phyloP scores from a whole-genome alignment of 2,888 invertebrate genomes.

The Limnephilus rhombicus region DNA sequence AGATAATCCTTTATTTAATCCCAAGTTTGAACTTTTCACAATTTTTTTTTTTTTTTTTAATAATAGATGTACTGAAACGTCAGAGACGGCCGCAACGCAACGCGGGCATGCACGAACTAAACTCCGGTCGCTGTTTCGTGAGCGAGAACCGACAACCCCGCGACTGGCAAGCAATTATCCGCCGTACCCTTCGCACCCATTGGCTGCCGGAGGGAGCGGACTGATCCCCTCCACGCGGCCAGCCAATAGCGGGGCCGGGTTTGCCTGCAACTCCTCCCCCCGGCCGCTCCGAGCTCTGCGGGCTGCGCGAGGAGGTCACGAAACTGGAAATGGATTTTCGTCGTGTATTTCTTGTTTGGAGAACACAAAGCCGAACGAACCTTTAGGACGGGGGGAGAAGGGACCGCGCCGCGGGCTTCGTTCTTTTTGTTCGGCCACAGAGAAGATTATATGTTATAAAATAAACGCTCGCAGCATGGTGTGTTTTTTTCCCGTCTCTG shows the following conservation, averaged over 20 bases:
- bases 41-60: slow-evolving; percentile 41
- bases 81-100: slow-evolving; percentile 51
- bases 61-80: slow-evolving; percentile 29
- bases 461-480: slow-evolving; percentile 54
- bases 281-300: slow-evolving; percentile 68
- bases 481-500: slow-evolving; percentile 49
- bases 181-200: slow-evolving; percentile 67
- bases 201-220: slow-evolving; percentile 72
- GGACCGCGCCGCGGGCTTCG: slow-evolving; percentile 68
- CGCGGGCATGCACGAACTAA: slow-evolving; percentile 60
- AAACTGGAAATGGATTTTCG: slow-evolving; percentile 67
- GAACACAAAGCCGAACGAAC: slow-evolving; percentile 69
- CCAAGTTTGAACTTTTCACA: slow-evolving; percentile 36
- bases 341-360: slow-evolving; percentile 50
- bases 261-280: slow-evolving; percentile 71
- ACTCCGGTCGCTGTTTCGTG: slow-evolving; percentile 70
- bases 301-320: slow-evolving; percentile 71
- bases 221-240: slow-evolving; percentile 70
- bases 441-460: slow-evolving; percentile 56
- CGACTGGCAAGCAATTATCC: slow-evolving; percentile 53
- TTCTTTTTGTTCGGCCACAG: slow-evolving; percentile 56
- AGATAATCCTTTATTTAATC: slow-evolving; percentile 44
- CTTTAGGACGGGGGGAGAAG: slow-evolving; percentile 73
- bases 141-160: slow-evolving; percentile 58
- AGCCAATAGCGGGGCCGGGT: slow-evolving; percentile 70